These are phyloP conservation scores for Danio kyathit DNA, from an alignment of 2,797 vertebrate genomes.

Conservation along the genomic window DNA sequence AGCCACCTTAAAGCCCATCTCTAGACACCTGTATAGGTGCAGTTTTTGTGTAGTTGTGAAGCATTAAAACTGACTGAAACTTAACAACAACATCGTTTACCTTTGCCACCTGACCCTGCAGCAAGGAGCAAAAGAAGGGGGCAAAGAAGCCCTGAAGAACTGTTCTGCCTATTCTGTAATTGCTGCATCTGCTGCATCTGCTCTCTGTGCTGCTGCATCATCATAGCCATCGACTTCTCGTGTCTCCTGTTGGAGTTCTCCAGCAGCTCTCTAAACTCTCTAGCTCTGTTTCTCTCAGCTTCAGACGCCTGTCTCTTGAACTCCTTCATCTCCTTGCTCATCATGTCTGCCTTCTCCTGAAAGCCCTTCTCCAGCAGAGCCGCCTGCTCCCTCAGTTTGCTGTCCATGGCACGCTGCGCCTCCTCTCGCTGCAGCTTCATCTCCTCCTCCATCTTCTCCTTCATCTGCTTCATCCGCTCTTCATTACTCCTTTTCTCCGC, in stretches of 20 bases:
- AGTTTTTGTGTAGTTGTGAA: too few relatives aligned
- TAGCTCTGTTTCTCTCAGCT: neutral
- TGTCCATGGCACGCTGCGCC: conserved; percentile 46
- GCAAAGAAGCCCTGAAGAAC: too few relatives aligned
- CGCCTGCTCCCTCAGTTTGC: conserved; percentile 63
- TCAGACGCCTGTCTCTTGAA: conserved; percentile 34
- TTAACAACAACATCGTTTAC: too few relatives aligned
- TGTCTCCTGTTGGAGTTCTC: neutral
- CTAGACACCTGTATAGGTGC: too few relatives aligned
- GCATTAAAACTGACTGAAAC: too few relatives aligned
- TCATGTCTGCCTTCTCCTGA: conserved; percentile 46
- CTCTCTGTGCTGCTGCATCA: neutral
- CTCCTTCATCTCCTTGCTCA: conserved; percentile 56
- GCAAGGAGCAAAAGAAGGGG: too few relatives aligned
- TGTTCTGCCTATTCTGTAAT: neutral
- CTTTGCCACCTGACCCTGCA: too few relatives aligned
- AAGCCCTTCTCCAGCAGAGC: conserved; percentile 55
- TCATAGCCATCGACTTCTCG: neutral
- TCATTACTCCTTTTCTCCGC: conserved; percentile 48
- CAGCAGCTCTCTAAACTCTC: neutral
- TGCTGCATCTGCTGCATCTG: neutral
- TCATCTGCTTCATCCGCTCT: conserved; percentile 47
- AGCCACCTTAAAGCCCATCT: too few relatives aligned
- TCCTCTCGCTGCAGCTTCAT: conserved; percentile 4
- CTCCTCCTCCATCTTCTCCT: conserved; percentile 55